Conservation (phyloP, 2,888 invertebrate genomes). For the Nipponacmea schrenckii region DNA sequence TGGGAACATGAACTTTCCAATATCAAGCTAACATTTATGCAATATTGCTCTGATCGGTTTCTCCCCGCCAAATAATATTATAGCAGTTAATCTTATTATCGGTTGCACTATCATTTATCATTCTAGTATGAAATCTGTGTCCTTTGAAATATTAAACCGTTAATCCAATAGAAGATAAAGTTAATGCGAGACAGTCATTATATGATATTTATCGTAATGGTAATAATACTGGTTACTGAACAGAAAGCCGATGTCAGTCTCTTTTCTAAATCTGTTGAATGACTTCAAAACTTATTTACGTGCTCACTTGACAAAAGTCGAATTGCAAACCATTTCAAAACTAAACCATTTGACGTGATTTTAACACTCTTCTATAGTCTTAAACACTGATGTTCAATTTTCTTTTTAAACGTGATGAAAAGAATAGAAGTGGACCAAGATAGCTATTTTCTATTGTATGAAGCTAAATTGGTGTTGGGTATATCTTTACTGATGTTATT, state of each 20-base stretch:
- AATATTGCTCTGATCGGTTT: too few relatives aligned
- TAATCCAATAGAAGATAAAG: neutral
- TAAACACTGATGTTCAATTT: slow-evolving; percentile 6
- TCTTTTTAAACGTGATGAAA: slow-evolving; percentile 2
- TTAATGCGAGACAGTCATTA: neutral
- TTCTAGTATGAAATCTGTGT: neutral
- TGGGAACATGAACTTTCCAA: too few relatives aligned
- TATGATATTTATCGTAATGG: slow-evolving; percentile 5
- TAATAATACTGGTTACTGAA: slow-evolving; percentile 4
- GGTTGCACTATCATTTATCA: neutral
- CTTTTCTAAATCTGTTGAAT: neutral
- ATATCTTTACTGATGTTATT: slow-evolving; percentile 8
- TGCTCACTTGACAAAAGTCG: neutral
- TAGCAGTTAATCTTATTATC: neutral
- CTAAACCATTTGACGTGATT: slow-evolving; percentile 4
- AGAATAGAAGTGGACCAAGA: neutral
- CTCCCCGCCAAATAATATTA: too few relatives aligned
- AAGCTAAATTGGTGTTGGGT: neutral
- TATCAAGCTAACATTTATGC: too few relatives aligned
- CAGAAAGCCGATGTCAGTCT: slow-evolving; percentile 7
- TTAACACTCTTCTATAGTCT: slow-evolving; percentile 1
- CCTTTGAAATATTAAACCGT: neutral
- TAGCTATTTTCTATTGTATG: slow-evolving; percentile 3
- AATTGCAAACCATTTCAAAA: neutral
- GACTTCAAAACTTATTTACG: slow-evolving; percentile 5